Evolutionary conservation across 2,113 vertebrate genomes (phyloP).

Genomic region (Arothron firmamentum): DNA sequence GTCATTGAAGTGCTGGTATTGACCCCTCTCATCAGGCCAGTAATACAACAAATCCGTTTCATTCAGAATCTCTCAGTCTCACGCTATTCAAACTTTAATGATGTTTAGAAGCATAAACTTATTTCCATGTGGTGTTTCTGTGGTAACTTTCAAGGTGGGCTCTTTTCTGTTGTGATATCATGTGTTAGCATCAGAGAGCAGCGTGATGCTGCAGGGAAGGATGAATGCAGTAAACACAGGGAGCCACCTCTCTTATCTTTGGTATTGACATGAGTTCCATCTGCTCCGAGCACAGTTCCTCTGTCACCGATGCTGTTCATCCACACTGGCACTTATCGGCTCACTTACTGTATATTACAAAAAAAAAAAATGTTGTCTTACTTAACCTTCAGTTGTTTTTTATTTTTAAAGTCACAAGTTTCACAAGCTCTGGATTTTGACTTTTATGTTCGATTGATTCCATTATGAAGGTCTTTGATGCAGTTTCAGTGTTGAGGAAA

Average conservation of each 20-base stretch:
- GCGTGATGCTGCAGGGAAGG: neutral
- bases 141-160: neutral
- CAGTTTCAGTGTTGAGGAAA: neutral
- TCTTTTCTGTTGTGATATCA: neutral
- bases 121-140: neutral
- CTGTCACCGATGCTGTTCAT: neutral
- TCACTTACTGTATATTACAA: neutral
- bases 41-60: no score
- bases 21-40: no score
- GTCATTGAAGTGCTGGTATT: no score
- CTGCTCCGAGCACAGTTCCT: conserved; percentile 8
- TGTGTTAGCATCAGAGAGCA: neutral
- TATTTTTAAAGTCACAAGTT: no score
- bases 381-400: no score
- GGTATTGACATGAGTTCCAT: conserved; percentile 24
- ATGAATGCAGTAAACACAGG: conserved; percentile 1
- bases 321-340: neutral
- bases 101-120: no score
- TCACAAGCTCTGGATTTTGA: no score
- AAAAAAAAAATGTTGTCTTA: neutral
- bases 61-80: no score
- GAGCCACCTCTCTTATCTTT: conserved; percentile 13
- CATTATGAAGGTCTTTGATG: neutral
- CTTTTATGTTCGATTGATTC: no score
- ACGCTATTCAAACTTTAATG: no score